Evolutionary conservation across 2,797 vertebrate genomes (phyloP), one percentile per base, ranked within the genome.

Genomic region (Sebastes diaconus): DNA sequence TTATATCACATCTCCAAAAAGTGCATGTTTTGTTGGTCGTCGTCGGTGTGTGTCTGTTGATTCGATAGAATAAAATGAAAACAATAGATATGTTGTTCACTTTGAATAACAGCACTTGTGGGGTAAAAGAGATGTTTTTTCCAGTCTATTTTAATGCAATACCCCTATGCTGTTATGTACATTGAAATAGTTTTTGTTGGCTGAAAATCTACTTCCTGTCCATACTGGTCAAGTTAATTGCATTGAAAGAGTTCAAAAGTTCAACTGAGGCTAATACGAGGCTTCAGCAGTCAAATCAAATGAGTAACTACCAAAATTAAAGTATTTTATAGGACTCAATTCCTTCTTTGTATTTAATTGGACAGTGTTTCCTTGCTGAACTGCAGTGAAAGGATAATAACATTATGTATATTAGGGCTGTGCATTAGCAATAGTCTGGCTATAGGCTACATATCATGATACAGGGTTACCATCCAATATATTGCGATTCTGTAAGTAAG

Each of bases 1-100:
- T 32, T 22, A 39, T 63, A n/a, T 50, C 36, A 34, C n/a, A n/a
- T 24, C 3, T 58, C 0, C 22, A 50, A 54, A 34, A 25, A 81
- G 30, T 68, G 76, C 65, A 74, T 88, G 64, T 68, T 34, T 30
- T 63, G 32, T 63, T 55, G 4, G 50, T 75, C 25, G 20, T 59
- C 32, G 29, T 72, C 22, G 3, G 29, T 67, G 30, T 61, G 6
- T 66, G 27, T 60, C 58, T 73, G 14, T 61, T 71, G 5, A 50
- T 77, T 55, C 42, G 27, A 74, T 34, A 8, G 18, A 74, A 25
- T 60, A 7, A 14, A 61, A 34, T 74, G 1, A 54, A 68, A 64
- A 65, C 6, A 24, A 20, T 4, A 20, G 8, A 65, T 29, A 64
- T 32, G 24, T 54, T 3, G 7, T 66, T 54, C 52, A 57, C 1